These are phyloP conservation scores for Macrobrachium nipponense DNA, from an alignment of 1,140 invertebrate genomes.

Conservation along the genomic window DNA sequence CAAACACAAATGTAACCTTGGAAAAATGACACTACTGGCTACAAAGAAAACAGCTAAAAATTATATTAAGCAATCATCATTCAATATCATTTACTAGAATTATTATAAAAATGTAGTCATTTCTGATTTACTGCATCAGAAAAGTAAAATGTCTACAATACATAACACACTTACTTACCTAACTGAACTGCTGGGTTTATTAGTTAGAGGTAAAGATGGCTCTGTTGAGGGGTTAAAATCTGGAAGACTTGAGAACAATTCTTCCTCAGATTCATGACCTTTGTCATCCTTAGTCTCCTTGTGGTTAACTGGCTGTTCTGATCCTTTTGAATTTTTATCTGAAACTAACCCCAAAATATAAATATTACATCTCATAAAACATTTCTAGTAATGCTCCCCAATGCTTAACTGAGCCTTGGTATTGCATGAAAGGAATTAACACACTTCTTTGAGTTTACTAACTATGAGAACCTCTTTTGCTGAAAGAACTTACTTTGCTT, in stretches of 20 bases:
- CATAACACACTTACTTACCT: conserved; percentile 3
- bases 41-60: too few species aligned
- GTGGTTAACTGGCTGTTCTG: not conserved
- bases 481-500: not conserved
- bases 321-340: not conserved
- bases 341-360: too few species aligned
- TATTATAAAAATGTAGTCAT: too few species aligned
- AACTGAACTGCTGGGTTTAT: not conserved
- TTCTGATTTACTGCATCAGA: too few species aligned
- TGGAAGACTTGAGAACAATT: conserved; percentile 37
- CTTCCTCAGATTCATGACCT: conserved; percentile 23
- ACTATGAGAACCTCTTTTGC: not conserved
- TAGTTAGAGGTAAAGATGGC: not conserved
- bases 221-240: conserved; percentile 10
- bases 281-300: not conserved
- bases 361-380: not conserved
- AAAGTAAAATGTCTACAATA: too few species aligned
- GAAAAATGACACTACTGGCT: too few species aligned
- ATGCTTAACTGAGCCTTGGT: not conserved
- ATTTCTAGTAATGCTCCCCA: not conserved
- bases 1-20: too few species aligned
- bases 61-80: too few species aligned
- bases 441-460: not conserved
- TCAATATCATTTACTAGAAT: too few species aligned
- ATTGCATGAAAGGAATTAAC: not conserved